These are phyloP conservation scores for Nematolebias whitei DNA, from an alignment of 2,113 vertebrate genomes.

Conservation along the genomic window DNA sequence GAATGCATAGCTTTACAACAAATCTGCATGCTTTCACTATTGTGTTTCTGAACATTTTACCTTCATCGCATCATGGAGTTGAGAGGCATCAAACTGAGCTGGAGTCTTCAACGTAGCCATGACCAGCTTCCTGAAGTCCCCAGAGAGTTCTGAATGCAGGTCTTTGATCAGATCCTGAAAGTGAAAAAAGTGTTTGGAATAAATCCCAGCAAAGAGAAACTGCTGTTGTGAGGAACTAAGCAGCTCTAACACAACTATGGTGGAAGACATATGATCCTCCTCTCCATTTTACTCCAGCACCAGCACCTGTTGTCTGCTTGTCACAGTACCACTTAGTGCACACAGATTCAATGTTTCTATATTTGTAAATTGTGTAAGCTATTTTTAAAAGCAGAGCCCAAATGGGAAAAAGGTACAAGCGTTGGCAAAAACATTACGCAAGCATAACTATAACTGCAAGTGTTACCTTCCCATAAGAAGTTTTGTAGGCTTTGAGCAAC, in stretches of 20 bases:
- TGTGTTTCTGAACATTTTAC: constrained; percentile 64
- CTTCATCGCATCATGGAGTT: constrained; percentile 93
- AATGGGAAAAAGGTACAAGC: neutral
- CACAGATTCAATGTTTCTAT: constrained; percentile 4
- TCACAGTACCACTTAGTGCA: constrained; percentile 3
- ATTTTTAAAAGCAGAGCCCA: neutral
- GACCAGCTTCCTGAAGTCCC: constrained; percentile 93
- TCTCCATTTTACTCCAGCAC: constrained; percentile 26
- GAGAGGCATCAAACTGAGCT: constrained; percentile 84
- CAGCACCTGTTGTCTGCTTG: constrained; percentile 45
- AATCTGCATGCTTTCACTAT: no score
- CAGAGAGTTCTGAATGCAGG: constrained; percentile 94
- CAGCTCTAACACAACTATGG: constrained; percentile 21
- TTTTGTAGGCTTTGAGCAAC: constrained; percentile 90
- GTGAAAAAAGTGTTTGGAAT: constrained; percentile 34
- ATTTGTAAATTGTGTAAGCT: constrained; percentile 5
- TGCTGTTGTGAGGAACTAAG: constrained; percentile 4
- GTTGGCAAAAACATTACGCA: neutral
- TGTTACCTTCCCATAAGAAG: constrained; percentile 93
- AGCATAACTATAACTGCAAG: neutral
- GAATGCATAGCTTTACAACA: neutral
- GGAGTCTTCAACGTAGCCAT: constrained; percentile 91
- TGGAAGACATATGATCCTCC: constrained; percentile 35
- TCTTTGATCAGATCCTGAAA: constrained; percentile 96
- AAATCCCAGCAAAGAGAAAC: constrained; percentile 22